Evolutionary conservation across 1,140 invertebrate species (phyloP), one percentile per base, ranked within the genome.

Genomic region (Polyergus mexicanus): DNA sequence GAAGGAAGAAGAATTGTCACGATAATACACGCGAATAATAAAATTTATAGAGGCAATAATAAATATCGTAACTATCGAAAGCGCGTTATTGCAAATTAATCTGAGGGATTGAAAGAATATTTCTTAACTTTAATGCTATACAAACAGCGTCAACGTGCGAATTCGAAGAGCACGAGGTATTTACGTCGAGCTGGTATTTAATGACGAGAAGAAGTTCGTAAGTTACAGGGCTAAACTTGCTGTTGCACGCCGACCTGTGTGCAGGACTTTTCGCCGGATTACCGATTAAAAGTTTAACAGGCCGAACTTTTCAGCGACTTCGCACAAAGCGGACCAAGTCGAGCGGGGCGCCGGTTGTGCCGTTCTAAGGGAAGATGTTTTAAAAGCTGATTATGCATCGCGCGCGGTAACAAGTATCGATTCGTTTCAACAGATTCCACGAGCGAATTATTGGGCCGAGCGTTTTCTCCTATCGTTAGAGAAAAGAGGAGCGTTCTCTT

Each of bases 261-360:
- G 68, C 56, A n/a, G 32, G 78, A 74, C 66, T 74, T 74, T 28
- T 28, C 78, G 54, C 25, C 8, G 78, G 68, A 83, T 83, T 83
- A 74, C 41, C 78, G 78, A 83, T 83, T 83, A 83, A 83, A 74
- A 83, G 78, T 83, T 83, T 62, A 83, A 83, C 78, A 83, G 78
- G 2, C 78, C 22, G 54, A 83, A 83, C 78, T 83, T 62, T 72
- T 69, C 78, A 83, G 68, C 78, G 54, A 74, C 68, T 83, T 83
- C 16, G 66, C 54, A 62, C 66, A 83, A 83, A 83, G 66, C 68
- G 19, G 54, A 66, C 65, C 0, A 54, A 66, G 60, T 54, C 25
- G 54, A 81, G 56, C 25, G 35, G 28, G 13, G 16, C 25, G 25
- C 19, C 2, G 35, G 7, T 58, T 69, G 35, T 25, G 32, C 54